Percentiles rank a stretch among this genome's conserved stretches.
phyloP scores from a whole-genome alignment of 2,113 vertebrate species.

The Heterocephalus glaber region DNA sequence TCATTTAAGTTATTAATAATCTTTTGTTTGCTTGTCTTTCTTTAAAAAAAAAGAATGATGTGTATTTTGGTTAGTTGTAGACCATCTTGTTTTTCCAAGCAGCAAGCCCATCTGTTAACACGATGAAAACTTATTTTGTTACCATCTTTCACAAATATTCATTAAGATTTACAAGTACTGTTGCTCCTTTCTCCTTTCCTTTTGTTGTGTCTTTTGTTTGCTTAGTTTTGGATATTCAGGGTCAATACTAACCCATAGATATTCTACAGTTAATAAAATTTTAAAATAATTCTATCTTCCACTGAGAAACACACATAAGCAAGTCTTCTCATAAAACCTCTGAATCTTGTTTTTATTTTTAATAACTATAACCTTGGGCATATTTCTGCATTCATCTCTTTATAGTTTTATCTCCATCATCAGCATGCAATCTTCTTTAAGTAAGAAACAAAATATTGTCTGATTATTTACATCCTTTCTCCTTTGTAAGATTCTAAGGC shows the following conservation, averaged over 20 bases:
- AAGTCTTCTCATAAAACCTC: neutral
- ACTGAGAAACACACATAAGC: neutral
- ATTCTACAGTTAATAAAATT: neutral
- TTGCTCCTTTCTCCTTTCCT: neutral
- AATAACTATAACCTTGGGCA: neutral
- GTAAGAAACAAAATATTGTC: neutral
- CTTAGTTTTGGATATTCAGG: neutral
- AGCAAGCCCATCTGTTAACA: neutral
- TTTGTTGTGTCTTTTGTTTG: neutral
- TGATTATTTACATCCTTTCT: constrained; percentile 15
- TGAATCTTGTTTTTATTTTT: constrained; percentile 18
- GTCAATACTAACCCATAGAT: neutral
- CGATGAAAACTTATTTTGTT: constrained; percentile 9
- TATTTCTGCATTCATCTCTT: neutral
- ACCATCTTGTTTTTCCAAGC: neutral
- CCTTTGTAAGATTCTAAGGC: neutral
- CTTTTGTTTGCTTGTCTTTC: neutral
- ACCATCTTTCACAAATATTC: neutral
- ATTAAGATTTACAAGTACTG: neutral
- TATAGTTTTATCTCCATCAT: neutral
- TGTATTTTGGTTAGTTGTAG: neutral
- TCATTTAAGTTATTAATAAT: neutral
- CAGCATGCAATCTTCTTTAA: neutral
- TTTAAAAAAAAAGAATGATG: neutral
- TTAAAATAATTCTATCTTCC: neutral